Evolutionary conservation across 2,888 invertebrate genomes (phyloP), one percentile per base, ranked within the genome.

Genomic region (Lacanobia wlatinum): DNA sequence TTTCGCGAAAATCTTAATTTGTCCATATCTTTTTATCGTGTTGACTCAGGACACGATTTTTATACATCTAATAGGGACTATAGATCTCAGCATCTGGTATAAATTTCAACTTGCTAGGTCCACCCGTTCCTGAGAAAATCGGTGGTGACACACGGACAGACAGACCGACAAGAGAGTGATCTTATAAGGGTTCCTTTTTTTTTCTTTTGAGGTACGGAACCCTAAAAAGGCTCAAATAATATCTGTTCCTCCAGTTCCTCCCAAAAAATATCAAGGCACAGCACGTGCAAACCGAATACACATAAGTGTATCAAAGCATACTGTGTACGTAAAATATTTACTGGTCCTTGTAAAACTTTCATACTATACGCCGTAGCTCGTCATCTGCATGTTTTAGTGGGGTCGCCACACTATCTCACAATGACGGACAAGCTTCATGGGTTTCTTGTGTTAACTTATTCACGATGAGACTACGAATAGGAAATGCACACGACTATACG

Each of bases 351-450:
- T 73, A 76, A 83, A 84, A 72, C 62, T 75, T 87, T 86, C 77
- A 84, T 80, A 76, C 52, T 74, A 53, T 18, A 38, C 21, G 2
- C 82, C 83, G 83, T 89, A 86, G 83, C 82, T 89, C 87, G 87
- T 90, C 86, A 90, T 92, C 89, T 91, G 82, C 88, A 89, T 91
- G 84, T 87, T 89, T 88, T 77, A 87, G 88, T 88, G 84, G 86
- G 90, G 87, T 87, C 72, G 77, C 87, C 87, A 88, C 78, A 73
- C 80, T 82, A 84, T 80, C 82, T 84, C 78, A 78, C 83, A 82
- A 81, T 84, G 84, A 84, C 73, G 79, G 86, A 87, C 85, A 78
- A 78, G 77, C 70, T 83, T 82, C 81, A 65, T 68, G 73, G 64
- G 58, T 73, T 68, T 66, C 68, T 59, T 66, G 64, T 63, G 59